Conservation (phyloP, 2,888 invertebrate genomes). For the Pecten maximus region DNA sequence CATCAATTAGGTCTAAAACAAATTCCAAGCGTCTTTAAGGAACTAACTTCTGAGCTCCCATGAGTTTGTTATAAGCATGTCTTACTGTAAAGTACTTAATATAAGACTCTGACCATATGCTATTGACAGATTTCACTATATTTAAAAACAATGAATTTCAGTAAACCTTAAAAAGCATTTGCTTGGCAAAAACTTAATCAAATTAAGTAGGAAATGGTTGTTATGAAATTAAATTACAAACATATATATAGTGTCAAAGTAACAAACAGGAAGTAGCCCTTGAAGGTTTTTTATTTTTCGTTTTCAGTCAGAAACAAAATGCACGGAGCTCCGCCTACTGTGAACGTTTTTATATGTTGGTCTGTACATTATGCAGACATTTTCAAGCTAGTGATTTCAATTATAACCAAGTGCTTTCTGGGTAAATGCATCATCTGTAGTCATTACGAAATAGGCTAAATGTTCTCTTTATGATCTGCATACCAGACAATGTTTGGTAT, state of each 20-base stretch:
- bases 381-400: slow-evolving; percentile 20
- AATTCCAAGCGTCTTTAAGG: too few relatives aligned
- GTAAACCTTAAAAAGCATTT: neutral
- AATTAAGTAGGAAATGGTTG: neutral
- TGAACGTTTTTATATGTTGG: neutral
- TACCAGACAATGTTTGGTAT: slow-evolving; percentile 4
- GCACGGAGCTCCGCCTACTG: neutral
- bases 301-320: neutral
- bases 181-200: neutral
- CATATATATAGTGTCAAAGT: neutral
- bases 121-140: neutral
- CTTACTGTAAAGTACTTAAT: too few relatives aligned
- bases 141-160: neutral
- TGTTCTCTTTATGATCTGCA: neutral
- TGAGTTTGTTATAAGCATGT: too few relatives aligned
- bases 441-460: slow-evolving; percentile 11
- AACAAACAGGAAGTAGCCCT: slow-evolving; percentile 2
- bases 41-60: too few relatives aligned
- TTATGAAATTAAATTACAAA: neutral
- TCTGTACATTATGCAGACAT: neutral
- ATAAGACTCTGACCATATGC: too few relatives aligned
- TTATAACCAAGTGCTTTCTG: slow-evolving; percentile 14
- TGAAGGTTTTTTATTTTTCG: neutral
- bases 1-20: too few relatives aligned
- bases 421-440: slow-evolving; percentile 21